Evolutionary conservation across 1,140 invertebrate genomes (phyloP).

Genomic region (Heliconius hewitsoni): DNA sequence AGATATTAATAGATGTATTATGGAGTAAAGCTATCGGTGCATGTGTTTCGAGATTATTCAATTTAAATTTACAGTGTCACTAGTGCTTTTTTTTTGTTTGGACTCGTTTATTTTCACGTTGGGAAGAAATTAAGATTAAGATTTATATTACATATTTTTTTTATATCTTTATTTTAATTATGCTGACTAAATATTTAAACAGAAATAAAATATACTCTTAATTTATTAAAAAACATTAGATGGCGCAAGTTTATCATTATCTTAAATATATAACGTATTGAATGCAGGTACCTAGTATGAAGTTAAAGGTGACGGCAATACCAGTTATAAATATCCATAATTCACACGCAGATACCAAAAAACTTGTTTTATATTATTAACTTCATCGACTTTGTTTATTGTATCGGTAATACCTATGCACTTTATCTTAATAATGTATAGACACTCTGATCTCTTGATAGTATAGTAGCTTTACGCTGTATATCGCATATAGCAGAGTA

Average conservation of each 20-base stretch:
- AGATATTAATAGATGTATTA: constrained; percentile 45
- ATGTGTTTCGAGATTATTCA: constrained; percentile 23
- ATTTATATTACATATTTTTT: too few relatives aligned
- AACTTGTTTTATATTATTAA: background rate
- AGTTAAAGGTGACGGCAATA: background rate
- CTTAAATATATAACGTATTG: background rate
- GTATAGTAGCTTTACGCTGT: too few relatives aligned
- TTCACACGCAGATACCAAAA: background rate
- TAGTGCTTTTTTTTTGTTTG: background rate
- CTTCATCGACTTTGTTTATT: too few relatives aligned
- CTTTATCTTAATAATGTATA: too few relatives aligned
- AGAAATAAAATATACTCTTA: background rate
- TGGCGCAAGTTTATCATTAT: background rate
- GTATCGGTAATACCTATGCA: too few relatives aligned
- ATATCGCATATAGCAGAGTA: too few relatives aligned
- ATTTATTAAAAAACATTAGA: background rate
- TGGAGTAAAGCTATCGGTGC: constrained; percentile 32
- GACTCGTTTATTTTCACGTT: background rate
- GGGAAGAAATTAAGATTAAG: too few relatives aligned
- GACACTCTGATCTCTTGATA: background rate
- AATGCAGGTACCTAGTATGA: background rate
- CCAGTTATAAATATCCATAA: background rate
- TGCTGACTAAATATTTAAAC: background rate
- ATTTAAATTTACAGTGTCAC: background rate
- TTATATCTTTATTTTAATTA: too few relatives aligned